Percentiles rank a stretch among this genome's conserved stretches.
phyloP scores from a whole-genome alignment of 2,888 invertebrate genomes.

The Leucoma salicis region DNA sequence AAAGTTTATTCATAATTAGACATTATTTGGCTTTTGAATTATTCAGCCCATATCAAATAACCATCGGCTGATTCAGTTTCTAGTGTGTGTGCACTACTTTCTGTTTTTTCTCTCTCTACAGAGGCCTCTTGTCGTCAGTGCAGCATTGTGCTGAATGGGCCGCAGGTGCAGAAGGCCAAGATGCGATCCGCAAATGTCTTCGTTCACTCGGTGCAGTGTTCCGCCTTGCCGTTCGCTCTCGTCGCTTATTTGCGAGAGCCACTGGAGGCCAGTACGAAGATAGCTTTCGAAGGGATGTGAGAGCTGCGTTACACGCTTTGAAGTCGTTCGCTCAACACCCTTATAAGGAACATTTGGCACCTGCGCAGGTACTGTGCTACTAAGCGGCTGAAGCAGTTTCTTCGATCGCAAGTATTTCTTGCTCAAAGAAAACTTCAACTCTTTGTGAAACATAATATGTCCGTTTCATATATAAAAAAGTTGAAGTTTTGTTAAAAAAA shows the following conservation, averaged over 20 bases:
- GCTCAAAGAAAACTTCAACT: no score
- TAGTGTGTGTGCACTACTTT: no score
- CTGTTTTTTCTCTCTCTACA: no score
- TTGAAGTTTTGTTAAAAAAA: no score
- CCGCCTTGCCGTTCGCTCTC: slow-evolving; percentile 94
- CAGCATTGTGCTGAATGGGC: slow-evolving; percentile 95
- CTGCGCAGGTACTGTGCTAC: slow-evolving; percentile 83
- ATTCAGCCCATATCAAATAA: no score
- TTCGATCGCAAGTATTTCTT: no score
- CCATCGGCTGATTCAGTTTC: no score
- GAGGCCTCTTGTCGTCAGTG: slow-evolving; percentile 93
- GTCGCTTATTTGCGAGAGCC: slow-evolving; percentile 91
- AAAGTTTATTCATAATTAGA: no score
- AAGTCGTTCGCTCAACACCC: slow-evolving; percentile 87
- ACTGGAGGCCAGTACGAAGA: slow-evolving; percentile 95
- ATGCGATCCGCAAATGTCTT: slow-evolving; percentile 94
- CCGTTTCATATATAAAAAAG: no score
- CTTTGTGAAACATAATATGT: no score
- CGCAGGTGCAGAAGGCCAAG: slow-evolving; percentile 92
- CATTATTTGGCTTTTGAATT: no score
- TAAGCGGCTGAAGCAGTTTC: no score
- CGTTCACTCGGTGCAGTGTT: slow-evolving; percentile 95
- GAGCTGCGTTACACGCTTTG: slow-evolving; percentile 90
- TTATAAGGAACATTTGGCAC: slow-evolving; percentile 87
- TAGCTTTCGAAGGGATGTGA: slow-evolving; percentile 90